Evolutionary conservation across 2,797 vertebrate species (phyloP).

Genomic region (Paramormyrops hopkinsi): DNA sequence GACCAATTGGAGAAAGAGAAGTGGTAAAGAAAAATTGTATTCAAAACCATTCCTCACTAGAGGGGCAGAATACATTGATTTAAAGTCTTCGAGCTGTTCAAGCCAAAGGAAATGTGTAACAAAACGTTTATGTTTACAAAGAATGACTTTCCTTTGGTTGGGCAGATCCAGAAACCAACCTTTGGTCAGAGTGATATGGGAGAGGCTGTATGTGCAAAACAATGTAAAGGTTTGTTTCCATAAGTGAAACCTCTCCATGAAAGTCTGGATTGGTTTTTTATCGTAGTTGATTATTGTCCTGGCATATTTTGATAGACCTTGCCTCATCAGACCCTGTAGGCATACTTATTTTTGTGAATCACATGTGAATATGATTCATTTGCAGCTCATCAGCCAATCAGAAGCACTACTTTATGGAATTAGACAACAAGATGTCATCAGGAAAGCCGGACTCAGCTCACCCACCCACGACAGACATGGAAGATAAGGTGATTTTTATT

Average conservation of each 20-base stretch:
- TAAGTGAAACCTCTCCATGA: background rate
- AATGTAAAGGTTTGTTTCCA: background rate
- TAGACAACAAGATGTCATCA: background rate
- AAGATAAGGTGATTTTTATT: background rate
- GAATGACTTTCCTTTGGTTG: background rate
- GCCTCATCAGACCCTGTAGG: background rate
- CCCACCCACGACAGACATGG: background rate
- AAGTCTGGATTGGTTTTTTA: background rate
- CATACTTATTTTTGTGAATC: background rate
- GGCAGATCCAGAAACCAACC: background rate
- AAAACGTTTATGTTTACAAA: background rate
- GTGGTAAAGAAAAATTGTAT: background rate
- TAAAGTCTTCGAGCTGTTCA: background rate
- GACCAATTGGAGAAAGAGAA: background rate
- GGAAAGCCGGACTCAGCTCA: background rate
- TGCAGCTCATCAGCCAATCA: background rate
- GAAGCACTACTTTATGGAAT: background rate
- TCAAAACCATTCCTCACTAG: background rate
- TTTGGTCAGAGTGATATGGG: background rate
- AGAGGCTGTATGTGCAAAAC: background rate
- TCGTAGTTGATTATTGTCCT: background rate
- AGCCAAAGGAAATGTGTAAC: background rate
- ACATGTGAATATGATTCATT: background rate
- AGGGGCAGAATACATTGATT: background rate
- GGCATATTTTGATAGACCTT: background rate